Evolutionary conservation across 1,140 invertebrate species (phyloP).

Genomic region (Bombus haemorrhoidalis): DNA sequence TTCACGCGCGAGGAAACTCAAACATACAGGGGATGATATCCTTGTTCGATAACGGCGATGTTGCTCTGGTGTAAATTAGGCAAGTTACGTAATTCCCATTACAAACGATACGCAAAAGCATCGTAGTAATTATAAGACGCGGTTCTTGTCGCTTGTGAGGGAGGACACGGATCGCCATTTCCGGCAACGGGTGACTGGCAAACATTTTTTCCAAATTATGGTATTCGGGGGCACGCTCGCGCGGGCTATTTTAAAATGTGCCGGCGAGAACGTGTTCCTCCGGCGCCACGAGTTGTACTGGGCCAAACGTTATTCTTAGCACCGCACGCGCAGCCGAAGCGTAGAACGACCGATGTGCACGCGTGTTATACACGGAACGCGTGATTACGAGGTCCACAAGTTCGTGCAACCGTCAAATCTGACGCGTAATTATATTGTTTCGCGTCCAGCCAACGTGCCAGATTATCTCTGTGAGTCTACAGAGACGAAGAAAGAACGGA

Average conservation of each 20-base stretch:
- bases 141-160: background rate
- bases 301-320: slow-evolving; percentile 66
- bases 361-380: background rate
- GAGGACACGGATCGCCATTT: slow-evolving; percentile 15
- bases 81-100: background rate
- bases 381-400: slow-evolving; percentile 11
- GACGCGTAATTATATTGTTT: slow-evolving; percentile 58
- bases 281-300: slow-evolving; percentile 57
- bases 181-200: slow-evolving; percentile 34
- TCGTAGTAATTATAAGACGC: background rate
- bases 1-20: background rate
- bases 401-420: slow-evolving; percentile 45
- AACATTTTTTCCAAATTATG: slow-evolving; percentile 41
- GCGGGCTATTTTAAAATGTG: slow-evolving; percentile 46
- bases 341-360: slow-evolving; percentile 50
- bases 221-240: slow-evolving; percentile 26
- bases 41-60: background rate
- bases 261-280: slow-evolving; percentile 35
- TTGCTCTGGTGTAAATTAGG: background rate
- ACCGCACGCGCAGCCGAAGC: slow-evolving; percentile 46
- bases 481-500: background rate
- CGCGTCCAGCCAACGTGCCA: slow-evolving; percentile 25
- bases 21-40: background rate
- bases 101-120: background rate
- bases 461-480: background rate